Evolutionary conservation across 2,888 invertebrate species (phyloP).

Genomic region (Phragmatobia fuliginosa): DNA sequence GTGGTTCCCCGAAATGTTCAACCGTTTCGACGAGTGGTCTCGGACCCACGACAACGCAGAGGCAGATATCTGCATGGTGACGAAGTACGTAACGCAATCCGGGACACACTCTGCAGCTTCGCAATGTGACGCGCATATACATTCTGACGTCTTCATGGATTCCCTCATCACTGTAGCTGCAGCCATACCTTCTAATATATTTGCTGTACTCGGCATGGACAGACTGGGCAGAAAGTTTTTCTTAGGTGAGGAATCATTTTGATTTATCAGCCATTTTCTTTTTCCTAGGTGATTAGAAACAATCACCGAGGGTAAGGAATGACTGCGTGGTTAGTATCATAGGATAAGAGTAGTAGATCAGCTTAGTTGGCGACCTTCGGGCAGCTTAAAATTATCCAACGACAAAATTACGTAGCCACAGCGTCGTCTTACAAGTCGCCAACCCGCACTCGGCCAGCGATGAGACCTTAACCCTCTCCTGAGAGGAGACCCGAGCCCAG

Average conservation of each 20-base stretch:
- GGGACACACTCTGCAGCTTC: conserved; percentile 87
- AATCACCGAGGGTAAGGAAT: no score
- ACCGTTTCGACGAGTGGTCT: conserved; percentile 94
- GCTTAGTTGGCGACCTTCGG: no score
- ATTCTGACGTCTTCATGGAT: conserved; percentile 93
- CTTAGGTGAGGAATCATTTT: conserved; percentile 84
- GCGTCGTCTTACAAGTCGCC: no score
- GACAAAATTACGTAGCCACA: no score
- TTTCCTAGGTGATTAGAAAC: no score
- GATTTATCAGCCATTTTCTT: no score
- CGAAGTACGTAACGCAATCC: conserved; percentile 90
- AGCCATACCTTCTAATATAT: conserved; percentile 94
- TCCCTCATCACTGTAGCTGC: conserved; percentile 95
- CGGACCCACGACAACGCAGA: conserved; percentile 88
- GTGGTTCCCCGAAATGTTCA: conserved; percentile 98
- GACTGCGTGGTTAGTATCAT: no score
- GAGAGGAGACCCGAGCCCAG: no score
- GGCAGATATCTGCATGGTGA: conserved; percentile 92
- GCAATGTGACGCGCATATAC: conserved; percentile 90
- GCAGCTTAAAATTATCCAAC: no score
- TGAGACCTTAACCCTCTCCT: no score
- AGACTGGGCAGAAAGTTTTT: conserved; percentile 94
- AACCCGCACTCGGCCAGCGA: no score
- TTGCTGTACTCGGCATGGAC: conserved; percentile 94
- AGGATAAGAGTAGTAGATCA: no score